Base-by-base conservation (phyloP, 2,797 vertebrate species). In the Delichon dasypus region DNA sequence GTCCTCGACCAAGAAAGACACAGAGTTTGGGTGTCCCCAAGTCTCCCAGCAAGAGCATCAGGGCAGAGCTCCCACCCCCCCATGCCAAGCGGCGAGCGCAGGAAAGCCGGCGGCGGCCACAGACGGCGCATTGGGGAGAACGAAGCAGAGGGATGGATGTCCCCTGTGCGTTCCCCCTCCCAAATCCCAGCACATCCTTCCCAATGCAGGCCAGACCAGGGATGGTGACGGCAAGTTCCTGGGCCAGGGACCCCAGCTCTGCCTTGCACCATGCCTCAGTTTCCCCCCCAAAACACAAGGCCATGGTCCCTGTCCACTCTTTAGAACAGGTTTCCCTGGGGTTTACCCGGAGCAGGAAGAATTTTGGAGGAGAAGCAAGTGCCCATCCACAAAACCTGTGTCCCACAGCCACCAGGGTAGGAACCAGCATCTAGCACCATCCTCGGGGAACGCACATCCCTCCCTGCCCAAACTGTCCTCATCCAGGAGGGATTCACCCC, bases 231-330 rank as follows among this genome's bases (percentile, higher is more conserved):
- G 32, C 21, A 42, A 2, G 18, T 29, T 44, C 23, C 57, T 8
- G 10, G 14, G 55, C 3, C 7, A 66, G 21, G 44, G 61, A 90
- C 38, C 34, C 10, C 14, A 5, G 54, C 45, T 89, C 82, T 85
- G 61, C 70, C 60, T 60, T 2, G 1, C 1, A 1, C 25, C 3
- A 0, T 29, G 82, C 65, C 83, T 74, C 74, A 15, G 58, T 16
- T 60, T 85, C 34, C 20, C 47, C 34, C 57, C 55, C 17, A 42
- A 61, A 70, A 15, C 50, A 42, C 0, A 2, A 66, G 44, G 47
- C 55, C 38, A 6, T 2, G 0, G 55, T 7, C 51, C 19, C 36
- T 11, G 0, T 1, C 8, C 36, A 27, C 36, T 6, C 1, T 1
- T 5, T n/a, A 40, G 79, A 79, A 47, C 29, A 29, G 10, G 27